phyloP scores from a whole-genome alignment of 2,797 vertebrate species.

The Sparidentex hasta region DNA sequence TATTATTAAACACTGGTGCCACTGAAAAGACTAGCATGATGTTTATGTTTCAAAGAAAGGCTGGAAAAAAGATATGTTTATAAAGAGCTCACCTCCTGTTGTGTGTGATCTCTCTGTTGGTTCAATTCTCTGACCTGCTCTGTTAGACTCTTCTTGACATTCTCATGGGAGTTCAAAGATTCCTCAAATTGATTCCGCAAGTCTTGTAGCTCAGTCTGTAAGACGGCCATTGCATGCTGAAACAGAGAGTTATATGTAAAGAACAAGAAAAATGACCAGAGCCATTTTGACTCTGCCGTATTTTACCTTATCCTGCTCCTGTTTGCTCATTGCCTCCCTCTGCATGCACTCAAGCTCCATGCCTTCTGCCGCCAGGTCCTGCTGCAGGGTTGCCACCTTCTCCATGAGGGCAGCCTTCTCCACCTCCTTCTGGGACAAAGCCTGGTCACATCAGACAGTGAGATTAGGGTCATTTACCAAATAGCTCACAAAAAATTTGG shows the following conservation, averaged over 20 bases:
- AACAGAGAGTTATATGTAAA: conserved; percentile 13
- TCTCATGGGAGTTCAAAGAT: conserved; percentile 79
- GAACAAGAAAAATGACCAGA: not conserved
- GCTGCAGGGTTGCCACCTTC: conserved; percentile 76
- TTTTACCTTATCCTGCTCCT: conserved; percentile 87
- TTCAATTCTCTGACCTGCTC: conserved; percentile 76
- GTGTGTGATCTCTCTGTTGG: conserved; percentile 67
- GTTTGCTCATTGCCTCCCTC: conserved; percentile 81
- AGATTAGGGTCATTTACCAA: conserved; percentile 20
- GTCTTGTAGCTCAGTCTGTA: conserved; percentile 77
- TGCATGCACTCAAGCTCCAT: conserved; percentile 77
- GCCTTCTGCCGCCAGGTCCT: conserved; percentile 75
- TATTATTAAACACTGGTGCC: conserved; percentile 4
- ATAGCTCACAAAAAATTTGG: conserved; percentile 11
- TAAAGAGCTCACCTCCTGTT: conserved; percentile 76
- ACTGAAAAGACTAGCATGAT: conserved; percentile 10
- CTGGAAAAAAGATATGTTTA: conserved; percentile 2
- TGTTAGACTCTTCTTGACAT: conserved; percentile 62
- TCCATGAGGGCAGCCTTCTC: conserved; percentile 83
- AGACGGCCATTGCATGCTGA: conserved; percentile 64
- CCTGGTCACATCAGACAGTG: conserved; percentile 73
- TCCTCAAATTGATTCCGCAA: conserved; percentile 83
- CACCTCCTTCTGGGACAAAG: conserved; percentile 85
- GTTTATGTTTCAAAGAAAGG: not conserved
- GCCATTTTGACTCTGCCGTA: not conserved